phyloP scores from a whole-genome alignment of 1,140 invertebrate genomes.

The Caenorhabditis latens region DNA sequence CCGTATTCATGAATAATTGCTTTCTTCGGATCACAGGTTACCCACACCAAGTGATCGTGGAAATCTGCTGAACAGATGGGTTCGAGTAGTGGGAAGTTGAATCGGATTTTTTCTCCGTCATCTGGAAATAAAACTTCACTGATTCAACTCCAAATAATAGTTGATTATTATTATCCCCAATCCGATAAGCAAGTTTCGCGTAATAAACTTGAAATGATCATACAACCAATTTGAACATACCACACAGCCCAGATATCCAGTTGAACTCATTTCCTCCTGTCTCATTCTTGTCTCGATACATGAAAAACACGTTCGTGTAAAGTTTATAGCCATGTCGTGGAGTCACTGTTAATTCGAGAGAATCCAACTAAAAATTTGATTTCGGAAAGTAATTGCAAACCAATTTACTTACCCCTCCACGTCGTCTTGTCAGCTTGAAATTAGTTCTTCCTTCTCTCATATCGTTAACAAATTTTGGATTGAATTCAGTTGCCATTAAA shows the following conservation, averaged over 20 bases:
- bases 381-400: too few relatives aligned
- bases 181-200: too few relatives aligned
- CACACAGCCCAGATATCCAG: not conserved
- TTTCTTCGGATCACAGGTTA: not conserved
- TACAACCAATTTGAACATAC: too few relatives aligned
- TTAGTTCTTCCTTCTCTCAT: slow-evolving; percentile 2
- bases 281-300: not conserved
- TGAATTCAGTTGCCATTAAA: slow-evolving; percentile 61
- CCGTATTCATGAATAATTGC: slow-evolving; percentile 3
- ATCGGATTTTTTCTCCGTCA: not conserved
- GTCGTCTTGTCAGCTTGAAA: slow-evolving; percentile 8
- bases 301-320: not conserved
- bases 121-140: not conserved
- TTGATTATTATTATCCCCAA: too few relatives aligned
- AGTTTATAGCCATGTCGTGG: not conserved
- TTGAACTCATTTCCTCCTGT: not conserved
- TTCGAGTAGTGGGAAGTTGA: not conserved
- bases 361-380: slow-evolving; percentile 4
- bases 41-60: not conserved
- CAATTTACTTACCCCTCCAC: slow-evolving; percentile 37
- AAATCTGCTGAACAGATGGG: not conserved
- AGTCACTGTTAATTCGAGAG: slow-evolving; percentile 31
- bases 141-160: not conserved
- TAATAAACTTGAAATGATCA: too few relatives aligned
- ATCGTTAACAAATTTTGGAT: slow-evolving; percentile 45